A percentile compares a stretch with the other conserved stretches of the same genome.
These are phyloP conservation scores for Pararge aegeria DNA, from an alignment of 1,140 invertebrate genomes.

Conservation along the genomic window DNA sequence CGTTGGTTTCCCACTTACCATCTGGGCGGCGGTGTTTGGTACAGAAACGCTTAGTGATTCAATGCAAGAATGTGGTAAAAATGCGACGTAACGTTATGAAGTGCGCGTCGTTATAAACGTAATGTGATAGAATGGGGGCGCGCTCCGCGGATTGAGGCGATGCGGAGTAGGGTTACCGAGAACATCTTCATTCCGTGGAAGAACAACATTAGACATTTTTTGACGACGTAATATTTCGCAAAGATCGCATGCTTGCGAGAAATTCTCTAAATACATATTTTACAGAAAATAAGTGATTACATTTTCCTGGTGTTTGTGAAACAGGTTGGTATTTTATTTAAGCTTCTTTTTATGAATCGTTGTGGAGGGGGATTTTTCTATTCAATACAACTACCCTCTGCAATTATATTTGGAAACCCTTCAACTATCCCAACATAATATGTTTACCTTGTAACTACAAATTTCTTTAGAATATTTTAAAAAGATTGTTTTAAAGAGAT, in stretches of 20 bases:
- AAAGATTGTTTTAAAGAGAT: too few relatives aligned
- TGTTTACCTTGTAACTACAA: too few relatives aligned
- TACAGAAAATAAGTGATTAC: too few relatives aligned
- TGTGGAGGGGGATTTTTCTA: too few relatives aligned
- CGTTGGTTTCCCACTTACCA: too few relatives aligned
- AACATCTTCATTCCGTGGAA: neutral
- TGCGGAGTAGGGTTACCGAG: conserved; percentile 4
- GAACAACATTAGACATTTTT: neutral
- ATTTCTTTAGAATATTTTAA: too few relatives aligned
- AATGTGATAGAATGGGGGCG: conserved; percentile 54
- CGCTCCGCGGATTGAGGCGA: conserved; percentile 24
- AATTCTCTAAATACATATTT: neutral
- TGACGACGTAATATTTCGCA: neutral
- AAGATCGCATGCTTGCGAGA: neutral
- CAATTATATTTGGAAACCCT: too few relatives aligned
- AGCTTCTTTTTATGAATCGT: too few relatives aligned
- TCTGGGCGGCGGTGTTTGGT: neutral
- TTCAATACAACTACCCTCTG: too few relatives aligned
- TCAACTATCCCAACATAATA: too few relatives aligned
- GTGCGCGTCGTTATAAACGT: conserved; percentile 41
- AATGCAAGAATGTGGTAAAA: conserved; percentile 18
- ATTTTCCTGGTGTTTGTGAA: too few relatives aligned
- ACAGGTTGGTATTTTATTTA: too few relatives aligned
- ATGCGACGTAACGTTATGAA: conserved; percentile 37
- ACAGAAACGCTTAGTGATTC: conserved; percentile 9